Conservation (phyloP, 2,888 invertebrate species). For the Laothoe populi region DNA sequence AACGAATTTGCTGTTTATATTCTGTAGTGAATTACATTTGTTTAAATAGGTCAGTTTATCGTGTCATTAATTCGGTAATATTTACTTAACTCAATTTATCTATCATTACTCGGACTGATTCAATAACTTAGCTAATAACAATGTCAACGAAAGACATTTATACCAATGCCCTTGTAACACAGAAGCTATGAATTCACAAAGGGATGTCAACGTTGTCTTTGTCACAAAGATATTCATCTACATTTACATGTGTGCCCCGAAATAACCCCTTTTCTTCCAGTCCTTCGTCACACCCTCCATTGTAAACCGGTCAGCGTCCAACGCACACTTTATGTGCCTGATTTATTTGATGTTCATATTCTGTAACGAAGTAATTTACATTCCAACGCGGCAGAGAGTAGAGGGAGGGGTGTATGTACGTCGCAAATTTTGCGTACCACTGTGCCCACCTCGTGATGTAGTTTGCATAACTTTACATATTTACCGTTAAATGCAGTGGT, state of each 20-base stretch:
- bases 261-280: constrained; percentile 16
- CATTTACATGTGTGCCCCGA: constrained; percentile 10
- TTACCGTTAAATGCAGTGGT: constrained; percentile 59
- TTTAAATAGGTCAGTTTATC: neutral
- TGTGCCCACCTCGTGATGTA: constrained; percentile 49
- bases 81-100: neutral
- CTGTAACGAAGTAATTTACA: constrained; percentile 66
- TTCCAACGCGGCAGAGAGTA: constrained; percentile 45
- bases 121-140: neutral
- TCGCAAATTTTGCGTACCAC: constrained; percentile 66
- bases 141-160: neutral
- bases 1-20: neutral
- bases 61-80: neutral
- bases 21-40: neutral
- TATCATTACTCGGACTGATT: neutral
- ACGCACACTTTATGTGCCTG: constrained; percentile 38
- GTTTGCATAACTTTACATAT: constrained; percentile 79
- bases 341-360: constrained; percentile 40
- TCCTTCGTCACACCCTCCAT: constrained; percentile 22
- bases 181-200: constrained; percentile 1
- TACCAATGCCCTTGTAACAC: constrained; percentile 2
- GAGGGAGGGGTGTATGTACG: constrained; percentile 35
- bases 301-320: constrained; percentile 22
- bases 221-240: constrained; percentile 17
- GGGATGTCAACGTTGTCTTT: constrained; percentile 8